Evolutionary conservation across 2,113 vertebrate genomes (phyloP).

Genomic region (Pteruthius melanotis): DNA sequence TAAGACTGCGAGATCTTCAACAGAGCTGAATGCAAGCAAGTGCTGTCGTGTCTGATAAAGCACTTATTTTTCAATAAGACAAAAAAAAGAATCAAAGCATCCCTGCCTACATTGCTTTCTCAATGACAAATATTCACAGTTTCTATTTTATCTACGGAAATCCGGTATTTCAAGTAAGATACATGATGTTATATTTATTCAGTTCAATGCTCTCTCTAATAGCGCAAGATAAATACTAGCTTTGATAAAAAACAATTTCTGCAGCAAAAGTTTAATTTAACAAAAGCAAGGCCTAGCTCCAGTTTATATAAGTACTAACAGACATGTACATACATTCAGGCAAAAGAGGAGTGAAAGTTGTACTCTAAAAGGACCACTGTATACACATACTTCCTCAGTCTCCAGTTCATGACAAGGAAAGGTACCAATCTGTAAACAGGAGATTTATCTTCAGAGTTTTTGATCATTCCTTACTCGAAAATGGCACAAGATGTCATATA

Average conservation of each 20-base stretch:
- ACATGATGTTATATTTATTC: neutral
- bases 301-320: neutral
- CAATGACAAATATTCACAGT: neutral
- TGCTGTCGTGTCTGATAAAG: neutral
- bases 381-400: neutral
- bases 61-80: neutral
- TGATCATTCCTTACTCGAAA: neutral
- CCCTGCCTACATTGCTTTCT: neutral
- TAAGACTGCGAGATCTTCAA: neutral
- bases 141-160: neutral
- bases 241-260: neutral
- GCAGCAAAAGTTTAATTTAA: neutral
- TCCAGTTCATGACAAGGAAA: neutral
- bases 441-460: neutral
- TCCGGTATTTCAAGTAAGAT: neutral
- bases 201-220: neutral
- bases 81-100: neutral
- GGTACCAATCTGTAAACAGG: neutral
- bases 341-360: neutral
- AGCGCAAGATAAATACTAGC: neutral
- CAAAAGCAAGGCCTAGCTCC: neutral
- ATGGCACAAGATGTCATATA: fast-evolving
- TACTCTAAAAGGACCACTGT: neutral
- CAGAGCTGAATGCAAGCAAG: neutral
- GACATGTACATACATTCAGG: neutral